These are phyloP conservation scores for Xyrichtys novacula DNA, from an alignment of 2,797 vertebrate genomes.

Conservation along the genomic window DNA sequence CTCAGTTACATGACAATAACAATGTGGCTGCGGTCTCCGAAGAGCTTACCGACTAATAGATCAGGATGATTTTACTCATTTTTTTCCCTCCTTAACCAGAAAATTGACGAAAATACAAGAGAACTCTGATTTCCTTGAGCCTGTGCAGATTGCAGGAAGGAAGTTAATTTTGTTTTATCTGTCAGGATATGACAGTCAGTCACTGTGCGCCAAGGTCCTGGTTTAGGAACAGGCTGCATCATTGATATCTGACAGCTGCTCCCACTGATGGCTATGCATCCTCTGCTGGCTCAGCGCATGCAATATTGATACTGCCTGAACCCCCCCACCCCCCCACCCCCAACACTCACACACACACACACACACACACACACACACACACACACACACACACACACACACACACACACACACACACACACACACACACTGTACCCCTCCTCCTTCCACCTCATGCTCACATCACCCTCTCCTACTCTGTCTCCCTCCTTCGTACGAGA, in stretches of 20 bases:
- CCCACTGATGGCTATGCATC: conserved; percentile 70
- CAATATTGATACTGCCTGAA: conserved; percentile 70
- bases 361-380: not conserved
- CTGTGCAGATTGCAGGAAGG: not conserved
- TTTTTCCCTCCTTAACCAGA: not conserved
- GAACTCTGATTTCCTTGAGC: conserved; percentile 8
- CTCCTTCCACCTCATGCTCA: conserved; percentile 31
- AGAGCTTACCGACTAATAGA: conserved; percentile 10
- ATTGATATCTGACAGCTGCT: conserved; percentile 70
- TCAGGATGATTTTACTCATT: not conserved
- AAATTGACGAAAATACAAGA: conserved; percentile 9
- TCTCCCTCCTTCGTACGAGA: conserved; percentile 11
- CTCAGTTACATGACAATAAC: conserved; percentile 76
- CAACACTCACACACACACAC: not conserved
- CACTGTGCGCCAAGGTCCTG: conserved; percentile 33
- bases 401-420: not conserved
- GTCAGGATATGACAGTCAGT: conserved; percentile 19
- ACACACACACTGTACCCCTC: conserved; percentile 2
- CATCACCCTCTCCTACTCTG: conserved; percentile 13
- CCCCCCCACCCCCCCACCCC: conserved; percentile 8
- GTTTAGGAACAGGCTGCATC: conserved; percentile 59
- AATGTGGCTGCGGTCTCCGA: conserved; percentile 38
- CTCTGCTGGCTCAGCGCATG: conserved; percentile 73
- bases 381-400: too few relatives aligned
- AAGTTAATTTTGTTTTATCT: conserved; percentile 10